Percentiles rank a stretch among this genome's conserved stretches.
These are phyloP conservation scores for Papilio gigon DNA, from an alignment of 2,888 invertebrate genomes.

Conservation along the genomic window DNA sequence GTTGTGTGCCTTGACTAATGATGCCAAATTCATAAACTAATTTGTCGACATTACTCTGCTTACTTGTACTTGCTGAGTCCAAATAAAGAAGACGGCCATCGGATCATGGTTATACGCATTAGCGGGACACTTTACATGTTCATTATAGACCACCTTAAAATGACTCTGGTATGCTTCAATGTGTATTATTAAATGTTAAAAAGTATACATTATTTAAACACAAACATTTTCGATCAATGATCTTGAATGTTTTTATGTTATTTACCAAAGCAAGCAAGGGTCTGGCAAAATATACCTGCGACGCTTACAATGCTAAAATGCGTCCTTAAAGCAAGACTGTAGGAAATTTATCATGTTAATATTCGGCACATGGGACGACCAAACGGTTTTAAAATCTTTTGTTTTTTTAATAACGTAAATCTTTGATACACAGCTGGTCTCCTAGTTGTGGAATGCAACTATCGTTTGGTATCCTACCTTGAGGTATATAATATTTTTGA, in stretches of 20 bases:
- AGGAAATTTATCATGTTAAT: not conserved
- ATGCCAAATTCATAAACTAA: conserved; percentile 36
- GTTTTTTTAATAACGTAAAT: not conserved
- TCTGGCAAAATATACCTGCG: conserved; percentile 18
- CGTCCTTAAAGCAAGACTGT: not conserved
- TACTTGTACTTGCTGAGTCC: conserved; percentile 24
- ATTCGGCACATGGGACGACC: not conserved
- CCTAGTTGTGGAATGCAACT: not conserved
- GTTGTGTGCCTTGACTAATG: conserved; percentile 30
- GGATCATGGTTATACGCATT: conserved; percentile 17
- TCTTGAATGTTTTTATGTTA: not conserved
- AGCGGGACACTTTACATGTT: conserved; percentile 7
- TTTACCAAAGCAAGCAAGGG: not conserved
- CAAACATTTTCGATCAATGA: not conserved
- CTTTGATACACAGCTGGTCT: not conserved
- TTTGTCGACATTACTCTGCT: not conserved
- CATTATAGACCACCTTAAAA: not conserved
- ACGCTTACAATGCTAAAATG: not conserved
- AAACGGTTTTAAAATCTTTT: not conserved
- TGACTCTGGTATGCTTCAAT: not conserved
- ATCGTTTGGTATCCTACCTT: not conserved
- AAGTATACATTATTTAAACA: too few species aligned
- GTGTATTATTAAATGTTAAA: too few species aligned
- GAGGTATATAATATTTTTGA: not conserved
- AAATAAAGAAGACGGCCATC: conserved; percentile 38